Percentiles rank a stretch among this genome's conserved stretches.
Conservation (phyloP, 2,113 vertebrate genomes). For the Dermatemys mawii region DNA sequence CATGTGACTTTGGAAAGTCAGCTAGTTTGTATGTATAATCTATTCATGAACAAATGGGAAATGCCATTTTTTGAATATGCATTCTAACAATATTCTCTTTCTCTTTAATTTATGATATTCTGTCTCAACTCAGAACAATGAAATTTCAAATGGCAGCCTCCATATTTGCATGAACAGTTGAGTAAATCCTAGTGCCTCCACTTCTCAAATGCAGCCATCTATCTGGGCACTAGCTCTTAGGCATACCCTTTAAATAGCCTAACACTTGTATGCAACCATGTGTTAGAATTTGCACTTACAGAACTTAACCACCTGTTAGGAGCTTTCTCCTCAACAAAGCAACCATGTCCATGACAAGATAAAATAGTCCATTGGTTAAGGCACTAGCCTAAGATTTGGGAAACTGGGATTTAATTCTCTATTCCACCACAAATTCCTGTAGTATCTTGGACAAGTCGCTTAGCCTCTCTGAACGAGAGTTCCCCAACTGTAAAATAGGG, state of each 20-base stretch:
- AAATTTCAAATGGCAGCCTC: neutral
- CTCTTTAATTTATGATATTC: neutral
- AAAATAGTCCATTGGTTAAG: neutral
- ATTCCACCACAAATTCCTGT: neutral
- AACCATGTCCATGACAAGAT: rapidly evolving
- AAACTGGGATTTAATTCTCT: neutral
- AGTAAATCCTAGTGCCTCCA: neutral
- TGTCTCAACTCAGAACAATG: neutral
- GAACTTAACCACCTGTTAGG: neutral
- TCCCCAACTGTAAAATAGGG: neutral
- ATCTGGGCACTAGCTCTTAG: neutral
- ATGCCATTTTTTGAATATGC: conserved; percentile 42
- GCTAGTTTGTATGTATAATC: conserved; percentile 45
- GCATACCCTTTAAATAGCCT: neutral
- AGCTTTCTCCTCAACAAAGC: neutral
- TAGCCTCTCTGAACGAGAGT: neutral
- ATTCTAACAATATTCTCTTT: conserved; percentile 16
- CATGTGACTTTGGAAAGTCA: conserved; percentile 11
- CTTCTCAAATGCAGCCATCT: neutral
- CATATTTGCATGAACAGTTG: neutral
- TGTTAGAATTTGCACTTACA: neutral
- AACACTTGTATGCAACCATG: neutral
- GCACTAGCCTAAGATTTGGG: neutral
- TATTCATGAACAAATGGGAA: conserved; percentile 55
- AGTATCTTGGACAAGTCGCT: neutral